Percentiles rank a stretch among this genome's conserved stretches.
These are phyloP conservation scores for Nothoprocta perdicaria DNA, from an alignment of 2,113 vertebrate genomes.

Conservation along the genomic window DNA sequence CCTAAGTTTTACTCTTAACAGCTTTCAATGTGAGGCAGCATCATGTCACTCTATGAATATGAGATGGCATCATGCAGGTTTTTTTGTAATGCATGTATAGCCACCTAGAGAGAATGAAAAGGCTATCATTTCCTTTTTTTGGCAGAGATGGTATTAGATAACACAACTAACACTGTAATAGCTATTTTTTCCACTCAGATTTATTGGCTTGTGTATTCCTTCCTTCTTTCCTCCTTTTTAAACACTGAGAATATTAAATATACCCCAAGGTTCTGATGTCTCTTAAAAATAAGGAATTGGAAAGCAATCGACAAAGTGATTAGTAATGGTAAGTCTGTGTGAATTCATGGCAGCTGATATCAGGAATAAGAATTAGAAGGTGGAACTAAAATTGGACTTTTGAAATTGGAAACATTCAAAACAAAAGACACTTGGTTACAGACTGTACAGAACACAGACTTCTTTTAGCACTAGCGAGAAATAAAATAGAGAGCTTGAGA, in stretches of 20 bases:
- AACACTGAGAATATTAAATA: slow-evolving; percentile 51
- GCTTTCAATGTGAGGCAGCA: slow-evolving; percentile 25
- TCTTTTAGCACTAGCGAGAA: slow-evolving; percentile 49
- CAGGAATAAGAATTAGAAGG: slow-evolving; percentile 68
- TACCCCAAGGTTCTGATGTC: slow-evolving; percentile 61
- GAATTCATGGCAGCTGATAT: slow-evolving; percentile 71
- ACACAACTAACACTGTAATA: slow-evolving; percentile 62
- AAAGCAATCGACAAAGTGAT: slow-evolving; percentile 69
- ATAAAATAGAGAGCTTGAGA: slow-evolving; percentile 36
- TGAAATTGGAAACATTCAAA: slow-evolving; percentile 59
- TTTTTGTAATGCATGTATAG: slow-evolving; percentile 4
- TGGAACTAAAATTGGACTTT: slow-evolving; percentile 65
- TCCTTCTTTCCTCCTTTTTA: slow-evolving; percentile 32
- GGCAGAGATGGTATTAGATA: slow-evolving; percentile 39
- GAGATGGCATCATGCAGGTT: slow-evolving; percentile 39
- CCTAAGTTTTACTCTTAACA: slow-evolving; percentile 63
- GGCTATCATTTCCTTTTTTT: slow-evolving; percentile 49
- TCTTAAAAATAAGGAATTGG: slow-evolving; percentile 49
- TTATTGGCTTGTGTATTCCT: slow-evolving; percentile 62
- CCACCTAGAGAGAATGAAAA: slow-evolving; percentile 54
- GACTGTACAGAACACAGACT: slow-evolving; percentile 46
- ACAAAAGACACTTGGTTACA: slow-evolving; percentile 54
- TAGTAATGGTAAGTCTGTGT: slow-evolving; percentile 64
- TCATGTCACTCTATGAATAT: slow-evolving; percentile 39
- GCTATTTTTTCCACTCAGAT: slow-evolving; percentile 58